phyloP scores from a whole-genome alignment of 2,888 invertebrate species.

The Coremacera marginata region DNA sequence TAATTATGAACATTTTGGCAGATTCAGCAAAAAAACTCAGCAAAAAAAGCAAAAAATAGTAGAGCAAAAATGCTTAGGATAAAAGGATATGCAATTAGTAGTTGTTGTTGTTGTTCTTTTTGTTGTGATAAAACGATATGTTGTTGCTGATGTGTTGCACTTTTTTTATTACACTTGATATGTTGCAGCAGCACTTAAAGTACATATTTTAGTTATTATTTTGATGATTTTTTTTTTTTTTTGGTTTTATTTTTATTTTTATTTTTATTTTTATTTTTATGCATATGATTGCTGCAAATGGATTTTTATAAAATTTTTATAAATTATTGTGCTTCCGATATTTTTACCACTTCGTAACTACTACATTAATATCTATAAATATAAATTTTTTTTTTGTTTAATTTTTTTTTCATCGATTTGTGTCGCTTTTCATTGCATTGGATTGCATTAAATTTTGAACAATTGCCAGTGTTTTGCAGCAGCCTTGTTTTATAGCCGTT shows the following conservation, averaged over 20 bases:
- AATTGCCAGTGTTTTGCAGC: slow-evolving; percentile 1
- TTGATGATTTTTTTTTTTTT: not conserved
- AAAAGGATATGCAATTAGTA: no score
- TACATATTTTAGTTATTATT: no score
- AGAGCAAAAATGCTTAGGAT: not conserved
- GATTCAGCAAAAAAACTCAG: not conserved
- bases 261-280: not conserved
- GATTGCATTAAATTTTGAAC: slow-evolving; percentile 2
- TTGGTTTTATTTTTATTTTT: not conserved
- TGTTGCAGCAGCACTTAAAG: no score
- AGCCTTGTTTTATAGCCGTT: not conserved
- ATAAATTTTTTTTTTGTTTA: not conserved
- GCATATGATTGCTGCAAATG: not conserved
- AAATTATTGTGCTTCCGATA: no score
- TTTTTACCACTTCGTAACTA: not conserved
- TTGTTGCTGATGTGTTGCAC: no score
- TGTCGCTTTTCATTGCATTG: no score
- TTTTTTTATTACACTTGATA: no score
- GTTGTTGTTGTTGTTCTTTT: not conserved
- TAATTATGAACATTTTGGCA: slow-evolving; percentile 67
- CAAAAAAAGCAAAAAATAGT: not conserved
- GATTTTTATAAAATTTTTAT: not conserved
- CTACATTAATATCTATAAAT: not conserved
- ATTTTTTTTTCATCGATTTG: not conserved
- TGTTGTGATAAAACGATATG: not conserved